Evolutionary conservation across 2,113 vertebrate genomes (phyloP).

Genomic region (Ochotona curzoniae): DNA sequence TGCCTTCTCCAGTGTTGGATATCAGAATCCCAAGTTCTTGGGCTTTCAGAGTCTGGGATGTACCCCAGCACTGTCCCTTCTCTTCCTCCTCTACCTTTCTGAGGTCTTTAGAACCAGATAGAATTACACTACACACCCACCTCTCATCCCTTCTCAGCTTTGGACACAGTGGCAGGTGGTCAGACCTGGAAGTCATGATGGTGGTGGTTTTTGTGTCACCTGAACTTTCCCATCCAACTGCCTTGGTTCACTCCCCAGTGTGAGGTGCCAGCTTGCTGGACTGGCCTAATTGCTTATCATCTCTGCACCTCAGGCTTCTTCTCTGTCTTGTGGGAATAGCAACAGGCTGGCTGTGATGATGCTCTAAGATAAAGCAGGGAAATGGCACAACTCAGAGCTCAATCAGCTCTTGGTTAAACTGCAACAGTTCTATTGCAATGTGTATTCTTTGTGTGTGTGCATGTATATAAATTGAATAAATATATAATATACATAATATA

Average conservation of each 20-base stretch:
- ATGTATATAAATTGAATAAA: too few relatives aligned
- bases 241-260: not conserved
- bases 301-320: not conserved
- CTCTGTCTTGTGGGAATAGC: too few relatives aligned
- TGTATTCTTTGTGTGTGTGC: not conserved
- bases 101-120: not conserved
- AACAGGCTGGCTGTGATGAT: not conserved
- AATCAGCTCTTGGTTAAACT: not conserved
- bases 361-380: not conserved
- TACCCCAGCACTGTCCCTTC: not conserved
- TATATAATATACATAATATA: too few relatives aligned
- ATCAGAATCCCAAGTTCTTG: not conserved
- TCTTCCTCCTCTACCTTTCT: not conserved
- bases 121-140: not conserved
- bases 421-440: not conserved
- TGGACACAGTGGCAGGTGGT: not conserved
- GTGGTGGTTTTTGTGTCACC: rapidly evolving
- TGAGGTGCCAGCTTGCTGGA: not conserved
- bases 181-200: not conserved
- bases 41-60: not conserved
- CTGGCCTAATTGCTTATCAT: not conserved
- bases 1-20: not conserved
- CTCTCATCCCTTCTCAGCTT: not conserved
- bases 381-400: not conserved
- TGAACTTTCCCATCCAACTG: not conserved